These are phyloP conservation scores for Natator depressus DNA, from an alignment of 2,113 vertebrate genomes.

Conservation along the genomic window DNA sequence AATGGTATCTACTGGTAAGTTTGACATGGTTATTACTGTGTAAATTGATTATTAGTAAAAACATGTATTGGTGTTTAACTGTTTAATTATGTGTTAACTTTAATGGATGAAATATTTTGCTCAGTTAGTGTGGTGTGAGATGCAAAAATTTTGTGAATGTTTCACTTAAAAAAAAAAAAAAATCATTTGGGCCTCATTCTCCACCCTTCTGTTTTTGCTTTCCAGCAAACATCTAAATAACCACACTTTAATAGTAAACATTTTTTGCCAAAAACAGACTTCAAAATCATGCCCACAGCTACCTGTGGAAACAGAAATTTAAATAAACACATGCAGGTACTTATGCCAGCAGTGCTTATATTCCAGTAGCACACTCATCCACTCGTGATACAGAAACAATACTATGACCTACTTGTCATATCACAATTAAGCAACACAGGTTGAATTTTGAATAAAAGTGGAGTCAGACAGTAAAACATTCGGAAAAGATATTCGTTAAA, in stretches of 20 bases:
- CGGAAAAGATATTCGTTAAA: conserved; percentile 23
- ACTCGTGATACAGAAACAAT: background rate
- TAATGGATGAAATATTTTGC: conserved; percentile 45
- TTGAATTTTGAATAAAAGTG: conserved; percentile 20
- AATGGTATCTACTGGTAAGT: background rate
- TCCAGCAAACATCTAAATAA: conserved; percentile 1
- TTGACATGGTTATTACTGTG: background rate
- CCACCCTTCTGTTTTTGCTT: conserved; percentile 8
- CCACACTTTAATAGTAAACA: background rate
- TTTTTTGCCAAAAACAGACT: conserved; percentile 21
- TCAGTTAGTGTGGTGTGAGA: conserved; percentile 17
- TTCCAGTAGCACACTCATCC: background rate
- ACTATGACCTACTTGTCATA: background rate
- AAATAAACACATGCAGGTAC: background rate
- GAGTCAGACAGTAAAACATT: background rate
- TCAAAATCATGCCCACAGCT: background rate
- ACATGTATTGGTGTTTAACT: background rate
- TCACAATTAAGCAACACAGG: background rate
- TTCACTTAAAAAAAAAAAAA: background rate
- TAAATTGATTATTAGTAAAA: background rate
- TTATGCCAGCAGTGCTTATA: background rate
- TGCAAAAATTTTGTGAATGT: background rate
- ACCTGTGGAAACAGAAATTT: conserved; percentile 27
- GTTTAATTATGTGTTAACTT: background rate
- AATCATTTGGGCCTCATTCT: conserved; percentile 14